phyloP scores from a whole-genome alignment of 2,113 vertebrate genomes.

The Chloropsis hardwickii region DNA sequence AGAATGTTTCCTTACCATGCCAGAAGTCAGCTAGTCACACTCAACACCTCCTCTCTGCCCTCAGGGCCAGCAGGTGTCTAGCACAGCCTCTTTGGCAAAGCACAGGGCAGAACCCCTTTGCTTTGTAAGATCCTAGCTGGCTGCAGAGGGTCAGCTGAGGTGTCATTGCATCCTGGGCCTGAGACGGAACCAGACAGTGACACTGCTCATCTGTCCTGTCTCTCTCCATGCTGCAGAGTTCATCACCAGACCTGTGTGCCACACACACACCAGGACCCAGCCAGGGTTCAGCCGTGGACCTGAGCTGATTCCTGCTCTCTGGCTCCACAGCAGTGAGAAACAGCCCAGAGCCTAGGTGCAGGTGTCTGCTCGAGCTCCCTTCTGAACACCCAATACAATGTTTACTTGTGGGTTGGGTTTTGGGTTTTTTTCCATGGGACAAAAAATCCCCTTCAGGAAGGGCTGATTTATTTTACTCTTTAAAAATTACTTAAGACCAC shows the following conservation, averaged over 20 bases:
- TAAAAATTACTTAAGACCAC: neutral
- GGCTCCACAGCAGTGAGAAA: neutral
- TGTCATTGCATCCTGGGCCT: neutral
- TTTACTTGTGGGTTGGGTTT: neutral
- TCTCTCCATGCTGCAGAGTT: neutral
- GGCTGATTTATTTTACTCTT: neutral
- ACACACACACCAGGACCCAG: neutral
- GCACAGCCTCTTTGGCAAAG: neutral
- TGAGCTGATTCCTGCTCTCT: neutral
- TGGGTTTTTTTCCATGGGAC: accelerated
- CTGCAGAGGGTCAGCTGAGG: neutral
- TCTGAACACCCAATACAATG: neutral
- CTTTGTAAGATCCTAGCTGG: neutral
- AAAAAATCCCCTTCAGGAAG: neutral
- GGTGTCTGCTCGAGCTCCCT: neutral
- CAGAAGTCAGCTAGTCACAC: neutral
- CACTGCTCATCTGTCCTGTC: neutral
- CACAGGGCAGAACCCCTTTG: neutral
- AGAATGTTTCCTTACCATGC: neutral
- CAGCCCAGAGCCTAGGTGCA: neutral
- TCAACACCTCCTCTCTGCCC: neutral
- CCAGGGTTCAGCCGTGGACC: neutral
- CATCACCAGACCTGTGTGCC: neutral
- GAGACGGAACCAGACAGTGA: neutral
- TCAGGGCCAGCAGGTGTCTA: neutral